Evolutionary conservation across 2,888 invertebrate species (phyloP), one percentile per base, ranked within the genome.

Genomic region (Dynastes hyllus): DNA sequence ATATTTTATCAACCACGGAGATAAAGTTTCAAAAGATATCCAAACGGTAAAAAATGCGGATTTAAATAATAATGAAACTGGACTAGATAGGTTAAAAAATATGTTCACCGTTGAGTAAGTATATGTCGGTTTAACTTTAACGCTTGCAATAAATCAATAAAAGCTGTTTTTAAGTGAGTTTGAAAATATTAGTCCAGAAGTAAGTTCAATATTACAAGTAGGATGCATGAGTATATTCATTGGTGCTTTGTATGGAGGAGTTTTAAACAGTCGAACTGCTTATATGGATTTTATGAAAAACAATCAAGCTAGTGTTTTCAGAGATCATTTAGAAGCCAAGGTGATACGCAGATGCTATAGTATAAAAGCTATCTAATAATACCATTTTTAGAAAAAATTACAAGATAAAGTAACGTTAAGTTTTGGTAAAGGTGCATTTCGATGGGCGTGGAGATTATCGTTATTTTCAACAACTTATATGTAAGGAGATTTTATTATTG

Each of bases 261-360:
- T 94, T 84, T 86, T 91, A 2, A 88, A 90, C 82, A 93, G 94
- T 11, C 90, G 91, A 82, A 85, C 86, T 2, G 91, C 93, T 0
- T 94, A 94, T 84, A 81, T 92, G 61, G 90, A 92, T 83, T 95
- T 95, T 83, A 92, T 95, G 87, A 92, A 92, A 86, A 93, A 91
- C 81, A 95, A 95, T 88, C 92, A 95, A 89, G 95, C 95, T 8
- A 93, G 95, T 2, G 90, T 91, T 71, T 95, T 93, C 87, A 89
- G 88, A 71, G 91, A 91, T 73, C 93, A 93, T 80, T 86, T 92
- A 6, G 92, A 94, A 76, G 95, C 95, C 2, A 94, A 94, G 90
- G 94, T 93, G 89, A 81, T 45, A 63, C 75, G 70, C 67, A 63
- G 71, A 70, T 16, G 45, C 27, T 53, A 8, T 67, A 16, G 61